These are phyloP conservation scores for Drosophila bunnanda DNA, from an alignment of 2,888 invertebrate species.

Conservation along the genomic window DNA sequence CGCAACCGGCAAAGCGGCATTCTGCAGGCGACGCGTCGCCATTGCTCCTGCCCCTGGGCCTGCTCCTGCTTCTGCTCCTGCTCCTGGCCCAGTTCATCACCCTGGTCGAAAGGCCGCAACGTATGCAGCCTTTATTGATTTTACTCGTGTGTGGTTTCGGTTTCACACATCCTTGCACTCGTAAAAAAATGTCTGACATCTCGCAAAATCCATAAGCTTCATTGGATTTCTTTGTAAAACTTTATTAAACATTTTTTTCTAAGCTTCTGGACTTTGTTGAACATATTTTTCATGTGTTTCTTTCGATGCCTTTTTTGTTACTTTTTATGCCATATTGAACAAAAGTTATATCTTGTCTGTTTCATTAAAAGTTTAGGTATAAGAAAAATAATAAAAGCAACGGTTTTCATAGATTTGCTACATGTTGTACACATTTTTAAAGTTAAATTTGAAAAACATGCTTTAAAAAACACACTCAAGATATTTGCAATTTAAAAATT, in stretches of 20 bases:
- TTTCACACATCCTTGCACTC: slow-evolving; percentile 56
- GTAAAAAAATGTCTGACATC: slow-evolving; percentile 7
- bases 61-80: background rate
- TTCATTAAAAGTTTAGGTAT: background rate
- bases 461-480: background rate
- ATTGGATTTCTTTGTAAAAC: background rate
- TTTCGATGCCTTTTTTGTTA: background rate
- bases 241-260: slow-evolving; percentile 8
- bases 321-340: background rate
- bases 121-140: slow-evolving; percentile 74
- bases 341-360: background rate
- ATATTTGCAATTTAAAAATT: background rate
- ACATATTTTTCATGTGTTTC: too few species aligned
- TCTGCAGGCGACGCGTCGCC: slow-evolving; percentile 63
- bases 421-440: background rate
- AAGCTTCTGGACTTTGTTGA: background rate
- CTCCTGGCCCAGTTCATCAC: background rate
- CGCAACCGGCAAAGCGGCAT: slow-evolving; percentile 59
- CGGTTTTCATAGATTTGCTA: background rate
- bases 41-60: slow-evolving; percentile 12
- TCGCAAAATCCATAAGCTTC: background rate
- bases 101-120: slow-evolving; percentile 28
- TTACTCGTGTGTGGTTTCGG: slow-evolving; percentile 65
- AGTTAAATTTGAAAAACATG: background rate
- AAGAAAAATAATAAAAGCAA: background rate